These are phyloP conservation scores for Limanda limanda DNA, from an alignment of 2,113 vertebrate species.

Conservation along the genomic window DNA sequence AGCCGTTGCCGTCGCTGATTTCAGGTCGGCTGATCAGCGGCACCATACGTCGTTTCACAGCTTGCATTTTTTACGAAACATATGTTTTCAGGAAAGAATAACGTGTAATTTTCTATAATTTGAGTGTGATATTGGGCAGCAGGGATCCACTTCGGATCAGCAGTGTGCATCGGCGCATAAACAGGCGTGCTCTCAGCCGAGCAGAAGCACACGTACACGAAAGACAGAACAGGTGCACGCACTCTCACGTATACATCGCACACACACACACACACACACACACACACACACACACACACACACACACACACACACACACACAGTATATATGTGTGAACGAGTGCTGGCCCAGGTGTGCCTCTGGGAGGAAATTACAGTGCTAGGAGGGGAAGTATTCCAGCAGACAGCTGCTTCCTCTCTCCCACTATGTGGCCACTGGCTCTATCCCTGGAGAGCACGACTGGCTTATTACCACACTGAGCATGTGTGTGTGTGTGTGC, in stretches of 20 bases:
- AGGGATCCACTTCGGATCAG: slow-evolving; percentile 32
- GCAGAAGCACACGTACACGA: slow-evolving; percentile 10
- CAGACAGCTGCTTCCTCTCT: slow-evolving; percentile 75
- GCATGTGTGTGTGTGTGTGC: slow-evolving; percentile 40
- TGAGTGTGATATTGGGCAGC: slow-evolving; percentile 34
- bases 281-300: neutral
- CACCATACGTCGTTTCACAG: slow-evolving; percentile 1
- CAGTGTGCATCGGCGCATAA: slow-evolving; percentile 20
- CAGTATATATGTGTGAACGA: slow-evolving; percentile 45
- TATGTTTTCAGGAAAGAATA: slow-evolving; percentile 44
- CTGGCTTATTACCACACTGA: slow-evolving; percentile 62
- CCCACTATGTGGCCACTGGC: slow-evolving; percentile 58
- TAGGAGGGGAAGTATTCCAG: slow-evolving; percentile 70
- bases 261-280: too few relatives aligned
- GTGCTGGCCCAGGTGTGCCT: slow-evolving; percentile 69
- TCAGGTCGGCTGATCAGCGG: slow-evolving; percentile 7
- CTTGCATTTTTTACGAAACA: slow-evolving; percentile 5
- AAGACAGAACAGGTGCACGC: slow-evolving; percentile 12
- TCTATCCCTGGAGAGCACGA: slow-evolving; percentile 54
- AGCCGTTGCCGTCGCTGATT: slow-evolving; percentile 1
- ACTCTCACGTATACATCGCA: slow-evolving; percentile 9
- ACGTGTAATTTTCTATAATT: slow-evolving; percentile 27
- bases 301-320: slow-evolving; percentile 25
- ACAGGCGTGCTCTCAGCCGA: neutral
- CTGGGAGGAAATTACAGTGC: slow-evolving; percentile 73